Percentiles rank a stretch among this genome's conserved stretches.
Evolutionary conservation across 2,113 vertebrate species (phyloP).

Genomic region (Pica pica): DNA sequence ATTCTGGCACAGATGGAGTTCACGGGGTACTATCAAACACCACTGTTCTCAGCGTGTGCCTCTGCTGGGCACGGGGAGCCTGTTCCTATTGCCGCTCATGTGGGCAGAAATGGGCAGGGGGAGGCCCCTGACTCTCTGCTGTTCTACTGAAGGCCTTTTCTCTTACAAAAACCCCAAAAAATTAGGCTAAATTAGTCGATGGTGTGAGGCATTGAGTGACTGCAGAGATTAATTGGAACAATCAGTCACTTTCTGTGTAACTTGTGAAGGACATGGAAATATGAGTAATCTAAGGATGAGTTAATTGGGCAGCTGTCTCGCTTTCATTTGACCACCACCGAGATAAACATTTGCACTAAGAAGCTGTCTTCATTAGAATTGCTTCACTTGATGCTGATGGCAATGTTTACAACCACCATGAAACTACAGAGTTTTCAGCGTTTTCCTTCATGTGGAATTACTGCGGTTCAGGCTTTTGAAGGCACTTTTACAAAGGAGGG

Average conservation of each 20-base stretch:
- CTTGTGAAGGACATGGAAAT: background rate
- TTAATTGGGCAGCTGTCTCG: conserved; percentile 12
- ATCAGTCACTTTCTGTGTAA: background rate
- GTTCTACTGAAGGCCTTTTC: background rate
- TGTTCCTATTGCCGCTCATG: fast-evolving
- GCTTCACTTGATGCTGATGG: background rate
- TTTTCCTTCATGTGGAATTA: background rate
- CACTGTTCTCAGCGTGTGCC: background rate
- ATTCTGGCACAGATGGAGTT: background rate
- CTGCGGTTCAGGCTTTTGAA: background rate
- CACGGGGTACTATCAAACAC: background rate
- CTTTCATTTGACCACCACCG: background rate
- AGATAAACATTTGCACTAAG: conserved; percentile 26
- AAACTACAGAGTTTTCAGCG: background rate
- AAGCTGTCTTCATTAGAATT: background rate
- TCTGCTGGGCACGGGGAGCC: background rate
- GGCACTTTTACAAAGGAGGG: background rate
- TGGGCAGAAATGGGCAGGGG: background rate
- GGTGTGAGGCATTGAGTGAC: background rate
- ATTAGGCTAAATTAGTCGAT: background rate
- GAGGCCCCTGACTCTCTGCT: background rate
- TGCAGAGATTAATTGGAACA: background rate
- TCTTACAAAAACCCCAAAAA: background rate
- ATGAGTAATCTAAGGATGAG: background rate
- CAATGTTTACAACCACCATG: background rate